Base-by-base conservation (phyloP, 2,797 vertebrate species). In the Lagocephalus sceleratus region DNA sequence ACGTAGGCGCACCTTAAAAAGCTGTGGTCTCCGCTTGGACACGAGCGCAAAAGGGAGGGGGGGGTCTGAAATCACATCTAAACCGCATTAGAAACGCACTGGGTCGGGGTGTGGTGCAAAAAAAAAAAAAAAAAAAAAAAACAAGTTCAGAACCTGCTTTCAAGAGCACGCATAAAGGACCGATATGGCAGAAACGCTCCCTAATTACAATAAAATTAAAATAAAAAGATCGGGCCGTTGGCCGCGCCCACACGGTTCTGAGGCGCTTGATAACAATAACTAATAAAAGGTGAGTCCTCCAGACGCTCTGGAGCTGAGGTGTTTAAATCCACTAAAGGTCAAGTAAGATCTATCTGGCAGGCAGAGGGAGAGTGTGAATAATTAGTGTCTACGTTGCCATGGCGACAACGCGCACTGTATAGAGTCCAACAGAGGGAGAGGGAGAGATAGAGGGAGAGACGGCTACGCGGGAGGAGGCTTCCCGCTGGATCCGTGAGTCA, bases 341-440 rank as follows among this genome's bases (percentile, higher is more conserved):
- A 90, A 88, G 79, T 82, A 71, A 88, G 89, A 89, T 88, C 78
- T 83, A 76, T 79, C 84, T 82, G 75, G 73, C 76, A 78, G 75
- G 60, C 75, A 56, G 45, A 43, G 62, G 75, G 67, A 79, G 79
- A 67, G 80, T 76, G 78, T 83, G 88, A 88, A 89, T 86, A 87
- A 90, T 89, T 90, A 88, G 87, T 87, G 77, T 76, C 80, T 76
- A 84, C 58, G 87, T 92, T 88, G 78, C 89, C 88, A 91, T 91
- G 86, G 87, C 66, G 83, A 91, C 84, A 82, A 80, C 83, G 83
- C 86, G 81, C 84, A 84, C 70, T 29, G 59, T 82, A 81, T 75
- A 80, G 78, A 62, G 76, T 71, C 52, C 68, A 73, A 67, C 57
- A 42, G 40, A 42, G 40, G 17, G 40, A 42, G 40, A 10, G 40